Conservation (phyloP, 2,113 vertebrate genomes). For the Abramis brama region DNA sequence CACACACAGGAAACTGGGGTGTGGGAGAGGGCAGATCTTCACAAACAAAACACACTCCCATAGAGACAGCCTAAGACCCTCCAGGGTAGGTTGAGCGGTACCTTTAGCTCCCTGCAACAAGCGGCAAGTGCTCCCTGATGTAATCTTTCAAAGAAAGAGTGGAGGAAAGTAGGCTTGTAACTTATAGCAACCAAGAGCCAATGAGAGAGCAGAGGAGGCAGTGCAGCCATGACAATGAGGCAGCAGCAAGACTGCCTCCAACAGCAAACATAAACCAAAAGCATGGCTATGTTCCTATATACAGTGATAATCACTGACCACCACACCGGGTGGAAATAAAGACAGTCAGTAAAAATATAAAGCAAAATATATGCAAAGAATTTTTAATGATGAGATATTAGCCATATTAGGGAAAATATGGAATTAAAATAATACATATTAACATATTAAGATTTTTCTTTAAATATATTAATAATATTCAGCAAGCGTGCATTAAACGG, state of each 20-base stretch:
- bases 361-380: neutral
- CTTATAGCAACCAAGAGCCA: slow-evolving; percentile 87
- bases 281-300: neutral
- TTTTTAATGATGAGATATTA: neutral
- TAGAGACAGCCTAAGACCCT: slow-evolving; percentile 26
- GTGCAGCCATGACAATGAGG: slow-evolving; percentile 83
- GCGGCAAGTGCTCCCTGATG: slow-evolving; percentile 55
- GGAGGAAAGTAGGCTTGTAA: slow-evolving; percentile 72
- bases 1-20: slow-evolving; percentile 23
- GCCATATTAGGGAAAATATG: neutral
- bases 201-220: slow-evolving; percentile 71
- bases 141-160: slow-evolving; percentile 62
- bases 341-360: neutral
- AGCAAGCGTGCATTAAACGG: too few species aligned
- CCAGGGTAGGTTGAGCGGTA: slow-evolving; percentile 5
- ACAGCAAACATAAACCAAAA: slow-evolving; percentile 36
- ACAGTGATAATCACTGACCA: neutral
- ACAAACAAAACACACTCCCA: slow-evolving; percentile 28
- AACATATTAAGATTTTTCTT: neutral
- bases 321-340: neutral
- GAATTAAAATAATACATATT: neutral
- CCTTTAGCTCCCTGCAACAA: slow-evolving; percentile 34
- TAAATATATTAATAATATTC: too few species aligned
- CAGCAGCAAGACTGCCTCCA: slow-evolving; percentile 59
- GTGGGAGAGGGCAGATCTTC: slow-evolving; percentile 26